Conservation (phyloP, 92 coral and sea anemone species). For the Palythoa heliodiscus region DNA sequence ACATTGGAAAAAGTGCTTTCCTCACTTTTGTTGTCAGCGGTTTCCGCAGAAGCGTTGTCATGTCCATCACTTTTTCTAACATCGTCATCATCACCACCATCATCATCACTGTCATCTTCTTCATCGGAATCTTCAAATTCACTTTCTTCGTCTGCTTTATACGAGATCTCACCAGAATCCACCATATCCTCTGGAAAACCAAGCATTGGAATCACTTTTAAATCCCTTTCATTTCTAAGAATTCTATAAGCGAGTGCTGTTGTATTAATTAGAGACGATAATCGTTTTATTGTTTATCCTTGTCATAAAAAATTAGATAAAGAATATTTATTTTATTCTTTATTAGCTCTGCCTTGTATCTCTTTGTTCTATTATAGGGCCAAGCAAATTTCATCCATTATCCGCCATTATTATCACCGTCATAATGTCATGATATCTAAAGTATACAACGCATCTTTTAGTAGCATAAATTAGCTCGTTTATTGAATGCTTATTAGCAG, state of each 20-base stretch:
- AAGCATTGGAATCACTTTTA: neutral
- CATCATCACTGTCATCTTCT: slow-evolving; percentile 36
- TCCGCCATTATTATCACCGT: no score
- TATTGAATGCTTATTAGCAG: neutral
- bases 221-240: neutral
- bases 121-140: slow-evolving; percentile 42
- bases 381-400: no score
- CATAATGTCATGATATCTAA: no score
- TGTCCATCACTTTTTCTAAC: neutral
- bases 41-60: slow-evolving; percentile 9
- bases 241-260: no score
- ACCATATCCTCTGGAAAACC: slow-evolving; percentile 52
- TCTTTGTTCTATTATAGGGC: no score
- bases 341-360: no score
- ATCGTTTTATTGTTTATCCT: no score
- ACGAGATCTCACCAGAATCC: slow-evolving; percentile 44
- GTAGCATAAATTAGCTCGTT: no score
- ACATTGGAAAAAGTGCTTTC: slow-evolving; percentile 44
- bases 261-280: no score
- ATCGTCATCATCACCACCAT: slow-evolving; percentile 26
- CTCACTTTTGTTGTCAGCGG: neutral
- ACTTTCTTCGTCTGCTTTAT: slow-evolving; percentile 45
- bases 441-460: no score
- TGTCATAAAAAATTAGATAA: no score
- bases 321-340: no score